Evolutionary conservation across 2,797 vertebrate species (phyloP).

Genomic region (Chelidonichthys spinosus): DNA sequence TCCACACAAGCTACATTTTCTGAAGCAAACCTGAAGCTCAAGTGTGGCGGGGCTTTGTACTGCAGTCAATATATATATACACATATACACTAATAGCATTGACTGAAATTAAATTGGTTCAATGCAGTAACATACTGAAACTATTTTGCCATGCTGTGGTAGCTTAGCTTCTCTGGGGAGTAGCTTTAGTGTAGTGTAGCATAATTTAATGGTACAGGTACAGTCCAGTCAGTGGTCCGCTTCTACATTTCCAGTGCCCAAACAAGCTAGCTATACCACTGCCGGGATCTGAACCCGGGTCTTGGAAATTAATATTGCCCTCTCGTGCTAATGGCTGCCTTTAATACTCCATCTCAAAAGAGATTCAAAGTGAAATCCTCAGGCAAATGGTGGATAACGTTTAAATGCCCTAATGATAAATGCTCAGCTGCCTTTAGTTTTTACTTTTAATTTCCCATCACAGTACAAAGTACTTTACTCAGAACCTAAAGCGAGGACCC

Average conservation of each 20-base stretch:
- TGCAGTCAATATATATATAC: no score
- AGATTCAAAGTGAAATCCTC: constrained; percentile 35
- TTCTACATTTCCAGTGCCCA: not conserved
- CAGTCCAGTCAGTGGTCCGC: no score
- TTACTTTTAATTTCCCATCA: constrained; percentile 28
- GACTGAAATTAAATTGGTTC: no score
- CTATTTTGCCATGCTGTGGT: no score
- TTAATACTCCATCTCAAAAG: constrained; percentile 25
- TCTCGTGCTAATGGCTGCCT: constrained; percentile 2
- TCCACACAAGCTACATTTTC: no score
- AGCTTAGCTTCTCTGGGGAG: no score
- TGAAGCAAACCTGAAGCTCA: no score
- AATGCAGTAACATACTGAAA: no score
- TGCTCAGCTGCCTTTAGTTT: constrained; percentile 18
- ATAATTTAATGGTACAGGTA: no score
- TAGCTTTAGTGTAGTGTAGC: no score
- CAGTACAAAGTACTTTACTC: constrained; percentile 19
- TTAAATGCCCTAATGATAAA: constrained; percentile 15
- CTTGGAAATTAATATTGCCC: not conserved
- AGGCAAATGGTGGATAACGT: constrained; percentile 13
- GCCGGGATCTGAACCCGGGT: not conserved
- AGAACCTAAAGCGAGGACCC: constrained; percentile 41
- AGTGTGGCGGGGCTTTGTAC: no score
- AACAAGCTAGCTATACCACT: not conserved
- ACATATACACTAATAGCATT: no score